Conservation (phyloP, 2,888 invertebrate genomes). For the Vanessa cardui region DNA sequence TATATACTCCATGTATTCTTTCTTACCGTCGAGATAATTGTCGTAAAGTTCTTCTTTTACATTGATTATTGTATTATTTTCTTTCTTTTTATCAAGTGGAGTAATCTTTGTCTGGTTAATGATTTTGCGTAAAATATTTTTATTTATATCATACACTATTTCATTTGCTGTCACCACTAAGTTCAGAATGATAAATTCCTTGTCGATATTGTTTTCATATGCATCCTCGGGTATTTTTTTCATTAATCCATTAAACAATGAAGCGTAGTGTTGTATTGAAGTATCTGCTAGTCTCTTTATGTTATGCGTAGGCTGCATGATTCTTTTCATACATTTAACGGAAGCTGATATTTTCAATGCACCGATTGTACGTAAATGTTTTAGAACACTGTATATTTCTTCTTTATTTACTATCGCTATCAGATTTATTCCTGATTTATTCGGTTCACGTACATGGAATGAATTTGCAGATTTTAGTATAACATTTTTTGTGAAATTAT, state of each 20-base stretch:
- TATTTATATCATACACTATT: conserved; percentile 38
- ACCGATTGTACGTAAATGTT: conserved; percentile 19
- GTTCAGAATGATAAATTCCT: conserved; percentile 47
- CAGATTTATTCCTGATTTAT: background rate
- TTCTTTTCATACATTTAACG: conserved; percentile 13
- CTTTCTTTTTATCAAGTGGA: background rate
- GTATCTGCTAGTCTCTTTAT: background rate
- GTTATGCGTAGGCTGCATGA: conserved; percentile 11
- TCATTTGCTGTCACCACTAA: conserved; percentile 45
- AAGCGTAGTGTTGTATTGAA: conserved; percentile 5
- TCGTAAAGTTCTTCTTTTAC: conserved; percentile 26
- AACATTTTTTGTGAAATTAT: too few relatives aligned
- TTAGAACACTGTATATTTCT: background rate
- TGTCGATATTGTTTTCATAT: conserved; percentile 36
- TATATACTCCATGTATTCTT: conserved; percentile 46
- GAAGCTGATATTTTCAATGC: conserved; percentile 5
- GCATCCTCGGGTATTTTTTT: conserved; percentile 10
- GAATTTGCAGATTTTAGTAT: too few relatives aligned
- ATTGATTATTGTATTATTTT: background rate
- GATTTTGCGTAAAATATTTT: conserved; percentile 24
- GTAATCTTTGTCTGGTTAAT: background rate
- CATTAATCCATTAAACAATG: conserved; percentile 2
- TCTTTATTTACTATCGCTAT: background rate
- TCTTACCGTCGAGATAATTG: conserved; percentile 42
- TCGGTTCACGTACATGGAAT: too few relatives aligned